These are phyloP conservation scores for Rhyacichthys aspro DNA, from an alignment of 2,797 vertebrate genomes.

Conservation along the genomic window DNA sequence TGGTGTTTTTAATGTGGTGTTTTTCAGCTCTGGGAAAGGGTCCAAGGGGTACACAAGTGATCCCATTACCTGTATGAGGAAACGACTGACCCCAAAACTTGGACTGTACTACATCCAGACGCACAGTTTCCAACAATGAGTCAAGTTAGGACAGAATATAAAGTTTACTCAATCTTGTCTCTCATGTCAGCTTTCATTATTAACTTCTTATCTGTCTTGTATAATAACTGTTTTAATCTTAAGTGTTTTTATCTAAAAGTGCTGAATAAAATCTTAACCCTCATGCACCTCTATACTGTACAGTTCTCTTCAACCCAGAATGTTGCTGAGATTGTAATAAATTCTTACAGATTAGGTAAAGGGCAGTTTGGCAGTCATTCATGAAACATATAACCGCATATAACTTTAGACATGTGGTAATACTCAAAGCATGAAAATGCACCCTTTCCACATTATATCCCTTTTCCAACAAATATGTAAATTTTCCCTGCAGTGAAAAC, in stretches of 20 bases:
- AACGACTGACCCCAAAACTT: conserved; percentile 15
- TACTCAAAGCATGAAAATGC: conserved; percentile 33
- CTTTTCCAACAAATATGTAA: conserved; percentile 42
- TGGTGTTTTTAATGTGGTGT: conserved; percentile 18
- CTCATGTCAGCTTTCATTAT: background rate
- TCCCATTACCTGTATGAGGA: conserved; percentile 36
- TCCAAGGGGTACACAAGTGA: conserved; percentile 39
- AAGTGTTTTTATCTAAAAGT: no score
- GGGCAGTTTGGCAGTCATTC: conserved; percentile 29
- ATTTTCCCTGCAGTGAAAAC: conserved; percentile 20
- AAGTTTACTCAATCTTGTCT: conserved; percentile 10
- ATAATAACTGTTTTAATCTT: no score
- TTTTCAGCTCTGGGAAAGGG: conserved; percentile 32
- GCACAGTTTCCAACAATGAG: background rate
- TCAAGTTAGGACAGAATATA: conserved; percentile 12
- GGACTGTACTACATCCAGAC: background rate
- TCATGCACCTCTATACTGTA: background rate
- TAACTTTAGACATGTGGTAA: conserved; percentile 42
- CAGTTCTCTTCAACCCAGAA: conserved; percentile 10
- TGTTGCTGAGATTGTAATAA: conserved; percentile 4
- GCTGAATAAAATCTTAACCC: background rate
- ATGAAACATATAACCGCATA: conserved; percentile 32
- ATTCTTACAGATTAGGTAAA: conserved; percentile 20
- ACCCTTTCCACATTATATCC: conserved; percentile 33
- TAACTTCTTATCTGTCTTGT: background rate